Conservation (phyloP, 2,797 vertebrate species). For the Leontocebus nigricollis region DNA sequence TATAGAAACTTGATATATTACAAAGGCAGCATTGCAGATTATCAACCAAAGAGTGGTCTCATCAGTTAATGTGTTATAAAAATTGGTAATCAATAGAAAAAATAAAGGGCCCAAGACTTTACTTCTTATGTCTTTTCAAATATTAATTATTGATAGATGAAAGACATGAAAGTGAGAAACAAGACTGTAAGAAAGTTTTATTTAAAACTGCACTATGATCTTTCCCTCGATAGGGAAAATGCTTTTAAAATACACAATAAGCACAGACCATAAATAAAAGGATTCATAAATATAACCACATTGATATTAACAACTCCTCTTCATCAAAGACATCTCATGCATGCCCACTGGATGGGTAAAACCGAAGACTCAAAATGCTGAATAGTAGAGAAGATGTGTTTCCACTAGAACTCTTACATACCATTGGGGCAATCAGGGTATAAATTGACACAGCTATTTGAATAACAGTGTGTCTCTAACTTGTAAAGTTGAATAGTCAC, state of each 20-base stretch:
- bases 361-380: not conserved
- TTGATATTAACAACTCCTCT: not conserved
- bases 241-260: not conserved
- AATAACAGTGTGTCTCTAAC: not conserved
- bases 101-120: rapidly evolving
- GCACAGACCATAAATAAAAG: not conserved
- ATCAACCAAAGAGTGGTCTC: rapidly evolving
- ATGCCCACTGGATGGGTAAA: not conserved
- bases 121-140: too few relatives aligned
- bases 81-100: not conserved
- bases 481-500: not conserved
- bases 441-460: not conserved
- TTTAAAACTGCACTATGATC: not conserved
- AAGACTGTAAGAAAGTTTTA: not conserved
- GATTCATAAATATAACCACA: not conserved
- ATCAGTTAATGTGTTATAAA: not conserved
- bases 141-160: not conserved
- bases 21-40: not conserved
- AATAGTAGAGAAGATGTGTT: not conserved
- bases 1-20: too few relatives aligned
- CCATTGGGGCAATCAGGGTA: not conserved
- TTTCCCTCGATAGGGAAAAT: not conserved
- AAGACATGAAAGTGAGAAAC: not conserved
- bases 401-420: rapidly evolving
- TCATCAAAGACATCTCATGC: not conserved